Evolutionary conservation across 2,113 vertebrate genomes (phyloP).

Genomic region (Syrrhaptes paradoxus): DNA sequence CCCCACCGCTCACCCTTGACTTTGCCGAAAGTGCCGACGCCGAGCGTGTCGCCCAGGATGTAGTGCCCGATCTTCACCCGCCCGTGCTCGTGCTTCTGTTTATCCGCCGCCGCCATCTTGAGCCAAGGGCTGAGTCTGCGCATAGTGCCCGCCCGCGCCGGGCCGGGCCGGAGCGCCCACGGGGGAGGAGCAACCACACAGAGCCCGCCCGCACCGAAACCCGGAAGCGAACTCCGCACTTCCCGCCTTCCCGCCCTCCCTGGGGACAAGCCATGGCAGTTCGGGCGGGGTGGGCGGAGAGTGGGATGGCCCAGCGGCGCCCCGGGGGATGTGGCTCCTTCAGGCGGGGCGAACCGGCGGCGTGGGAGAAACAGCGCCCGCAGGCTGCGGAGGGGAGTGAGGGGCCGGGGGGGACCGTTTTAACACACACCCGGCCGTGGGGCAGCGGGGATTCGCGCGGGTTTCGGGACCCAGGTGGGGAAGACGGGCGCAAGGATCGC

Average conservation of each 20-base stretch:
- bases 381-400: too few species aligned
- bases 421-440: too few species aligned
- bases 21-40: constrained; percentile 96
- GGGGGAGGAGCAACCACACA: background rate
- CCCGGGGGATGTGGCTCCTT: background rate
- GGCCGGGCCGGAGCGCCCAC: background rate
- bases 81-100: constrained; percentile 95
- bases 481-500: fast-evolving
- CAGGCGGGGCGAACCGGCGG: background rate
- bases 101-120: constrained; percentile 97
- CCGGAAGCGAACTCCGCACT: fast-evolving
- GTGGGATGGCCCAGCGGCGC: background rate
- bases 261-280: background rate
- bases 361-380: too few species aligned
- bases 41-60: constrained; percentile 93
- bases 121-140: constrained; percentile 83
- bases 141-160: constrained; percentile 30
- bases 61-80: constrained; percentile 97
- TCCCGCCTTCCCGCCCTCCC: fast-evolving
- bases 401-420: too few species aligned
- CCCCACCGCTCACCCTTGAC: constrained; percentile 86
- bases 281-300: background rate
- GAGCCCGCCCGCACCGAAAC: background rate
- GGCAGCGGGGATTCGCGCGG: too few species aligned
- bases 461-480: too few species aligned